Conservation (phyloP, 2,797 vertebrate species). For the Hafferia zeledoni region DNA sequence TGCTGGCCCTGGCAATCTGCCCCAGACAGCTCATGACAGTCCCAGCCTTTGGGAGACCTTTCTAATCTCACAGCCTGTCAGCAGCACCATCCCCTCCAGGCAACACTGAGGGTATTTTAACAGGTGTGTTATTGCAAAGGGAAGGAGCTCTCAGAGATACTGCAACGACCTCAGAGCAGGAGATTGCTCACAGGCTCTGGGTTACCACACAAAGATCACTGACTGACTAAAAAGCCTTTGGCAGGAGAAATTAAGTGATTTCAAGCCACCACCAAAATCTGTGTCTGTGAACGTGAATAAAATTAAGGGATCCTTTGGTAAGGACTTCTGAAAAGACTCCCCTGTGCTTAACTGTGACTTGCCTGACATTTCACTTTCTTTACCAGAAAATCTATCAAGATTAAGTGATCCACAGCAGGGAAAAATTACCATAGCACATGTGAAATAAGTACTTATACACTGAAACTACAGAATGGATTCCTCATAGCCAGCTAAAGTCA, state of each 20-base stretch:
- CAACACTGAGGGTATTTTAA: constrained; percentile 26
- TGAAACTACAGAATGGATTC: not conserved
- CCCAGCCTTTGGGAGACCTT: constrained; percentile 72
- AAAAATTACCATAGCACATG: not conserved
- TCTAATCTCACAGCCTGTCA: constrained; percentile 66
- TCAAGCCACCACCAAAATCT: not conserved
- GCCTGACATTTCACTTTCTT: not conserved
- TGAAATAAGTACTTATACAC: not conserved
- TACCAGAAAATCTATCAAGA: not conserved
- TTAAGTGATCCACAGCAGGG: not conserved
- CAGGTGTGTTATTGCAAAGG: constrained; percentile 65
- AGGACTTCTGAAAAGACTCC: not conserved
- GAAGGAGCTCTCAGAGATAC: not conserved
- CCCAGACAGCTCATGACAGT: constrained; percentile 52
- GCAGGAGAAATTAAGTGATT: not conserved
- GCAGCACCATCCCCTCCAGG: constrained; percentile 16
- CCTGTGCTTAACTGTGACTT: constrained; percentile 23
- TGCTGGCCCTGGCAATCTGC: constrained; percentile 49
- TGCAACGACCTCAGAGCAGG: constrained; percentile 4
- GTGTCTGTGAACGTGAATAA: not conserved
- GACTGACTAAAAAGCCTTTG: not conserved
- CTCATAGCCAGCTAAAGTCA: not conserved
- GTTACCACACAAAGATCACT: not conserved
- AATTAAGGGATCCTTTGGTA: not conserved
- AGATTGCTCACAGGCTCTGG: not conserved